Percentiles rank a stretch among this genome's conserved stretches.
These are phyloP conservation scores for Lacerta agilis DNA, from an alignment of 2,797 vertebrate genomes.

Conservation along the genomic window DNA sequence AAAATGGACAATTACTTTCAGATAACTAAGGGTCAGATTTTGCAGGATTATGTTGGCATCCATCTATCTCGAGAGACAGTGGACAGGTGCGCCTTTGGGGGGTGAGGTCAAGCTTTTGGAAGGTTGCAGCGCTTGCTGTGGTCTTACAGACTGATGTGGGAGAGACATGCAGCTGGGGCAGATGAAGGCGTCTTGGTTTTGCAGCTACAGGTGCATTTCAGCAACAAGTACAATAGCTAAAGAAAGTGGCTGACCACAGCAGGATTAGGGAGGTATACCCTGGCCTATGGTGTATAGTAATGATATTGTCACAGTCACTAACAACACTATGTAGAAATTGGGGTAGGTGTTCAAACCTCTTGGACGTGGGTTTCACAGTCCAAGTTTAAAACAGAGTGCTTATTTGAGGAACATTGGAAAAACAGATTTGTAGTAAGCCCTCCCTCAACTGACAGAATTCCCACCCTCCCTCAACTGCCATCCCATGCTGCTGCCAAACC, in stretches of 20 bases:
- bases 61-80: too few species aligned
- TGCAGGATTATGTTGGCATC: too few species aligned
- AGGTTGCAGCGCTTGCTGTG: too few species aligned
- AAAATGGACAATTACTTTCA: too few species aligned
- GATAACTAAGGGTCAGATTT: too few species aligned
- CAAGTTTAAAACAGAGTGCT: background rate
- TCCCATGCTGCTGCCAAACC: background rate
- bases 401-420: background rate
- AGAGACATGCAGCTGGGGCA: too few species aligned
- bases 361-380: background rate
- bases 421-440: background rate
- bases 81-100: too few species aligned
- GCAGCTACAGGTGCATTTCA: background rate
- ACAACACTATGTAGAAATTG: background rate
- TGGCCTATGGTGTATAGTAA: too few species aligned
- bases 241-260: background rate
- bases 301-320: background rate
- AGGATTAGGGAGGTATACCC: background rate
- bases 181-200: too few species aligned
- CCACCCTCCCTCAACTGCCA: background rate
- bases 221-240: background rate
- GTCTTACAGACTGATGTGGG: too few species aligned
- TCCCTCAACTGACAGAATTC: background rate
- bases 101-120: too few species aligned
- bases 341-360: background rate